These are phyloP conservation scores for Cephus rjabovi DNA, from an alignment of 2,888 invertebrate species.

Conservation along the genomic window DNA sequence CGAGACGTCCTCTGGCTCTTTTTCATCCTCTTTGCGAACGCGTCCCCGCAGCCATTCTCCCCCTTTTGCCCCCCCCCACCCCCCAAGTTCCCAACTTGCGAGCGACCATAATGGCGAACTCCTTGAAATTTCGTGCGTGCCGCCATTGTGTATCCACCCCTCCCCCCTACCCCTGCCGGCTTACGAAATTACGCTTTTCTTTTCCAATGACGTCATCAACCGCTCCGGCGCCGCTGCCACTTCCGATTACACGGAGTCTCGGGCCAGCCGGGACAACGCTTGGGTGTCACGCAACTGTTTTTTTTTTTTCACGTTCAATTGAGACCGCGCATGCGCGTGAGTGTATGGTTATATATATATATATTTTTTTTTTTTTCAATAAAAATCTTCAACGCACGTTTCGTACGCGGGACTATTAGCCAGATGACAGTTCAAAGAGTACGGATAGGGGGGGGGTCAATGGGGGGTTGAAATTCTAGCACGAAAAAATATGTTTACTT, in stretches of 20 bases:
- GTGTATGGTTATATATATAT: not conserved
- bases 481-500: not conserved
- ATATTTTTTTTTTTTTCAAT: not conserved
- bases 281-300: not conserved
- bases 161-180: not conserved
- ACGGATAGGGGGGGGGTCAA: not conserved
- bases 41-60: not conserved
- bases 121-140: constrained; percentile 51
- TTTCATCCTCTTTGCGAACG: constrained; percentile 24
- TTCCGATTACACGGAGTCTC: not conserved
- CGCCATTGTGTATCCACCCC: constrained; percentile 1
- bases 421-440: not conserved
- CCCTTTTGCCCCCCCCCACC: not conserved
- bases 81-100: not conserved
- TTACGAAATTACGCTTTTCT: constrained; percentile 33
- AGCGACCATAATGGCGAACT: constrained; percentile 45
- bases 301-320: not conserved
- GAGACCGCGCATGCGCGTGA: not conserved
- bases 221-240: not conserved
- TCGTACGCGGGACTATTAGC: constrained; percentile 5
- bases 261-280: not conserved
- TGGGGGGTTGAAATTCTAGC: not conserved
- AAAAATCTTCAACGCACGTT: not conserved
- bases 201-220: not conserved
- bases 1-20: constrained; percentile 23